Evolutionary conservation across 2,888 invertebrate genomes (phyloP).

Genomic region (Lycophotia porphyrea): DNA sequence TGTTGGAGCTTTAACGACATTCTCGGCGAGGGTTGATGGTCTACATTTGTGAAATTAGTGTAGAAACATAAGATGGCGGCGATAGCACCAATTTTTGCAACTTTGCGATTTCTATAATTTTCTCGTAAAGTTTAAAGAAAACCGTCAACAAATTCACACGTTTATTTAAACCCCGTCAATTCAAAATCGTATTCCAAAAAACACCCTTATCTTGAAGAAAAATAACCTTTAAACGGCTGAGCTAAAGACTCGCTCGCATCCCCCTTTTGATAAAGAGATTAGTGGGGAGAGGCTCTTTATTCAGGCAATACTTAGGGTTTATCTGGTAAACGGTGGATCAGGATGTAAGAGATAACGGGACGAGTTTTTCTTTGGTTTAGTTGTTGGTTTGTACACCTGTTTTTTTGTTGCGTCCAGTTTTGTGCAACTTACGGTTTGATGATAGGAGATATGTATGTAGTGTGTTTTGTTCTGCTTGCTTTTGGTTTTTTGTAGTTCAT

Average conservation of each 20-base stretch:
- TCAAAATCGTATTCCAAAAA: conserved; percentile 41
- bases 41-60: not conserved
- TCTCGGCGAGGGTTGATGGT: not conserved
- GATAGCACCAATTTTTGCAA: not conserved
- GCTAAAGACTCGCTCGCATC: conserved; percentile 58
- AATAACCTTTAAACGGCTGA: conserved; percentile 48
- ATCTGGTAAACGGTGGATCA: conserved; percentile 67
- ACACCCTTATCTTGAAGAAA: conserved; percentile 57
- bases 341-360: conserved; percentile 50
- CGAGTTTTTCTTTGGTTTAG: conserved; percentile 29
- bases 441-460: not conserved
- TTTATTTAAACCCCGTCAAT: conserved; percentile 29
- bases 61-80: not conserved
- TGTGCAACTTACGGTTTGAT: not conserved
- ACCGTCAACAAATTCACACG: not conserved
- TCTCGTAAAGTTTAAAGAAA: not conserved
- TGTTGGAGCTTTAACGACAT: not conserved
- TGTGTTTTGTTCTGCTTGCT: not conserved
- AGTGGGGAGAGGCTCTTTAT: conserved; percentile 62
- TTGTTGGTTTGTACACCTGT: conserved; percentile 26
- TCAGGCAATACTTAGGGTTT: conserved; percentile 65
- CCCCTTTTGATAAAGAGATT: conserved; percentile 64
- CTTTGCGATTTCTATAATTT: not conserved
- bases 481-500: not conserved
- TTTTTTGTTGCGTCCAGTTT: not conserved